These are phyloP conservation scores for Ceratina calcarata DNA, from an alignment of 1,140 invertebrate species.

Conservation along the genomic window DNA sequence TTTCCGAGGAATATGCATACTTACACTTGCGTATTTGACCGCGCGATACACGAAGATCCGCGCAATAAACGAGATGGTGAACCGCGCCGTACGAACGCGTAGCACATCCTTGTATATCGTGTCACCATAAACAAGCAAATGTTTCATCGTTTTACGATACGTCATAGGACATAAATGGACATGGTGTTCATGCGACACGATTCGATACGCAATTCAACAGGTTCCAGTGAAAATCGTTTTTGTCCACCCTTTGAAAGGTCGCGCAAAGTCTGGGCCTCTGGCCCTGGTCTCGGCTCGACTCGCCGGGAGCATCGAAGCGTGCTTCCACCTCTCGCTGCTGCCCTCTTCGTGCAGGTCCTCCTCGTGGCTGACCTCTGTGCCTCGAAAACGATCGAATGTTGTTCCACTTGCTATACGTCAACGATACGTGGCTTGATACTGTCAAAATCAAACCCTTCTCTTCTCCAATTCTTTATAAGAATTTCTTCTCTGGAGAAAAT, in stretches of 20 bases:
- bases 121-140: too few relatives aligned
- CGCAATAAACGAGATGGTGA: too few relatives aligned
- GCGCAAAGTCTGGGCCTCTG: constrained; percentile 27
- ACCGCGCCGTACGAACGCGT: too few relatives aligned
- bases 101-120: too few relatives aligned
- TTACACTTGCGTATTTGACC: not conserved
- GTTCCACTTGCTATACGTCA: constrained; percentile 64
- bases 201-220: too few relatives aligned
- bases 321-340: constrained; percentile 76
- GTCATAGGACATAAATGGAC: too few relatives aligned
- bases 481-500: too few relatives aligned
- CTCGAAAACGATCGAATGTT: constrained; percentile 59
- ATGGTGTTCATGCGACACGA: too few relatives aligned
- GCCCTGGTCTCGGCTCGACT: constrained; percentile 58
- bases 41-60: too few relatives aligned
- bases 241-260: not conserved
- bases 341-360: constrained; percentile 65
- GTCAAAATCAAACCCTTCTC: constrained; percentile 51
- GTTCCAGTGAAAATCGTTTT: too few relatives aligned
- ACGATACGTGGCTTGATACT: constrained; percentile 35
- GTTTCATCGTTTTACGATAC: too few relatives aligned
- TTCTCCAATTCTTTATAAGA: not conserved
- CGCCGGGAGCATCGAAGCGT: constrained; percentile 77
- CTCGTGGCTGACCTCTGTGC: constrained; percentile 72
- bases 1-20: not conserved